Evolutionary conservation across 2,797 vertebrate species (phyloP), one percentile per base, ranked within the genome.

Genomic region (Hippocampus kuda): DNA sequence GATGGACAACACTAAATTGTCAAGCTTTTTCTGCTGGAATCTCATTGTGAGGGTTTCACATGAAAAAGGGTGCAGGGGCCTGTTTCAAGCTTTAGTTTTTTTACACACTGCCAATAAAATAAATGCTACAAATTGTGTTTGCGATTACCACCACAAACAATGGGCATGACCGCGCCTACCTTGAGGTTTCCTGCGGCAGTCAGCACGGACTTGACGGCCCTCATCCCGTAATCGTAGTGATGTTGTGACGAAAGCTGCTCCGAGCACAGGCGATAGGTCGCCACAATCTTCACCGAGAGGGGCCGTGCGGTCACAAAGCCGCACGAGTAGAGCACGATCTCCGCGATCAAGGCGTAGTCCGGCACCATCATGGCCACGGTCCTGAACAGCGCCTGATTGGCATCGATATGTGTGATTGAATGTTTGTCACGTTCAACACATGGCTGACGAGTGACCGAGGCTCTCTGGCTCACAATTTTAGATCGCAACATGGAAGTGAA

Each of bases 331-430:
- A 96, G 89, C 72, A 95, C 92, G 1, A 96, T 97, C 84, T 97
- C 94, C 1, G 94, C 94, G 18, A 97, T 97, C 92, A 97, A 92
- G 46, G 93, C 94, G 0, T 97, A 96, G 83, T 96, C 94, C 0
- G 94, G 95, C 18, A 98, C 94, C 94, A 97, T 96, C 95, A 97
- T 95, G 4, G 95, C 94, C 38, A 96, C 94, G 0, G 94, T 94
- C 70, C 94, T 89, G 76, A 96, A 98, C 68, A 97, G 90, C 72
- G 94, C 93, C 94, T 96, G 61, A 38, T 38, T 13, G 12, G 2
- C 44, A 46, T 12, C 44, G 44, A 15, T 44, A 44, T 13, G 9
- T 44, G 12, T 13, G 42, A 44, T 44, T 44, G 9, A 10, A 44
- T 44, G 42, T 44, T 44, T 44, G 42, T 4, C 42, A 11, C 42